Evolutionary conservation across 2,113 vertebrate species (phyloP), one percentile per base, ranked within the genome.

Genomic region (Rhynchomys soricoides): DNA sequence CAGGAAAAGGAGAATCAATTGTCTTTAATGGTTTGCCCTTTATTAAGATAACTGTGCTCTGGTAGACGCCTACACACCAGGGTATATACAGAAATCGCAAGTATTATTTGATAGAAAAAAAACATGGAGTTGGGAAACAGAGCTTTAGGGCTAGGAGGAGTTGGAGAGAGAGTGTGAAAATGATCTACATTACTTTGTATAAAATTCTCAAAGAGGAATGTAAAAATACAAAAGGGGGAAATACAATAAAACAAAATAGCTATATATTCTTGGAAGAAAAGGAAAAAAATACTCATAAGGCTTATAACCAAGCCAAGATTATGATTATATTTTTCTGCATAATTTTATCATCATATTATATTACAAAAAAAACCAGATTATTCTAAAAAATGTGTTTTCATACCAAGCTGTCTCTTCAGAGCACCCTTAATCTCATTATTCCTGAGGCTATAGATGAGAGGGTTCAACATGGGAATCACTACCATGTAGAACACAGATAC

Each of bases 361-460:
- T 66, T 55, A 85, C 4, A 62, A 92, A 93, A 74, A 5, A 29
- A 29, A 57, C 7, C 62, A 13, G 9, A 0, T 13, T 17, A 29
- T 3, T 78, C 29, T 74, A 89, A 66, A 37, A 89, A 93, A 75
- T n/a, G 70, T 91, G 52, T 77, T 86, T 91, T 89, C n/a, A 88
- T 95, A n/a, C 16, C 7, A 55, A 97, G 4, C 19, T 82, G 7
- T 85, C 64, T 97, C 68, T 88, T 94, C 16, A 97, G 68, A 29
- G 95, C 92, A 11, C 74, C 43, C 15, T 97, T 97, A 24, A 97
- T 94, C 7, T 68, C 79, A 4, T 90, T 96, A 40, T 96, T 98
- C 68, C 96, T 95, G 8, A 98, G 94, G 29, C 95, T 97, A 17
- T 96, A 97, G 40, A 97, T 97, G 12, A 97, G 95, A 86, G 34